phyloP scores from a whole-genome alignment of 2,113 vertebrate genomes.

The Ornithorhynchus anatinus region DNA sequence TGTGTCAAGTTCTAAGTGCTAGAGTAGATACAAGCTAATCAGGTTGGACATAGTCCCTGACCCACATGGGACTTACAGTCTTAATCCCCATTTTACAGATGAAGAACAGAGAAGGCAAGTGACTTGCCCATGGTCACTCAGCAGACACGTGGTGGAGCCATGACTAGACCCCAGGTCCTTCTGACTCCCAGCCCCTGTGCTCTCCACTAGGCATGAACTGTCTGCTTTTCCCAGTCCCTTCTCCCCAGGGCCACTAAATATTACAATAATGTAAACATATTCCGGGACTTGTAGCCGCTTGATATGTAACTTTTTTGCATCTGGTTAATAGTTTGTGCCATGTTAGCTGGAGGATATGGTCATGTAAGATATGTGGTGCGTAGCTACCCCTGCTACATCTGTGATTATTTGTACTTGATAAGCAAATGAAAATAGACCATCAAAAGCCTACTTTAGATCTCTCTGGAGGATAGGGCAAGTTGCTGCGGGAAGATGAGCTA shows the following conservation, averaged over 20 bases:
- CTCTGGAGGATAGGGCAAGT: neutral
- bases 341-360: conserved; percentile 21
- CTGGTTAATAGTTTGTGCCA: neutral
- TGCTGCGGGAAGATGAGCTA: neutral
- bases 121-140: no score
- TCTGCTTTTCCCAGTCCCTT: neutral
- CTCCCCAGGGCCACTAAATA: neutral
- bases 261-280: neutral
- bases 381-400: neutral
- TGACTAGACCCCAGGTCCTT: neutral
- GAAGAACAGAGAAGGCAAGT: no score
- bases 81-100: no score
- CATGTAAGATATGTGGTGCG: accelerated
- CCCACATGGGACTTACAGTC: no score
- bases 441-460: neutral
- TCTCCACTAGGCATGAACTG: neutral
- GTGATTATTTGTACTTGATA: neutral
- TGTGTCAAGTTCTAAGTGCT: no score
- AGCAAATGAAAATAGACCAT: neutral
- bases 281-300: neutral
- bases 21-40: no score
- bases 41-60: no score
- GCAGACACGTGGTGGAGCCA: neutral
- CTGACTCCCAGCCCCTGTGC: neutral
- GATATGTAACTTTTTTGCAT: neutral